Conservation (phyloP, 2,113 vertebrate genomes). For the Petroica traversi region DNA sequence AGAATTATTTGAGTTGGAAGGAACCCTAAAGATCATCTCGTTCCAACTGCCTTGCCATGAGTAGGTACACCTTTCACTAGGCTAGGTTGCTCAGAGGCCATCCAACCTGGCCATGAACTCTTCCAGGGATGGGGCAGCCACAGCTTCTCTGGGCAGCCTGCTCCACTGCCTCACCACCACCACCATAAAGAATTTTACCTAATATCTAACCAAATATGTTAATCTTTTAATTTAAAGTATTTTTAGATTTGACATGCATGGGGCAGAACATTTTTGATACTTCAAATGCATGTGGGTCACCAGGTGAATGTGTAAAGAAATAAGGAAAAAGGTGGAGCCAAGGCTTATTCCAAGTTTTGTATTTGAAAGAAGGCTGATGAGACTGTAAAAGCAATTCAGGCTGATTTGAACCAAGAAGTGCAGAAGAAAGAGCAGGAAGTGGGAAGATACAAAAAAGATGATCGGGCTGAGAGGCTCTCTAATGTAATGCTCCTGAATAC, state of each 20-base stretch:
- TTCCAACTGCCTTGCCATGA: neutral
- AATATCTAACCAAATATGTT: neutral
- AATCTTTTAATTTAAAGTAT: neutral
- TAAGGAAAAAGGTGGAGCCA: neutral
- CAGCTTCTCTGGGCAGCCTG: neutral
- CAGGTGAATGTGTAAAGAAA: neutral
- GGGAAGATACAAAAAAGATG: neutral
- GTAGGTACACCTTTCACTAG: neutral
- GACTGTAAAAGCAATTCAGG: neutral
- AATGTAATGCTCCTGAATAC: neutral
- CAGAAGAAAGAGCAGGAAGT: neutral
- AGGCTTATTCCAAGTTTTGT: neutral
- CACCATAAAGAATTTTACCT: neutral
- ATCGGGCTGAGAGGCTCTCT: neutral
- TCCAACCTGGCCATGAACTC: neutral
- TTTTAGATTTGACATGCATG: neutral
- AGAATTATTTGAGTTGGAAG: neutral
- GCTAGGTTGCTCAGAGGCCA: neutral
- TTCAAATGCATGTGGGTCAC: neutral
- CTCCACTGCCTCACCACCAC: neutral
- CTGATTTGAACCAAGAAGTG: neutral
- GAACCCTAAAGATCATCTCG: neutral
- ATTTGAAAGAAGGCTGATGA: neutral
- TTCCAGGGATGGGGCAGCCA: neutral
- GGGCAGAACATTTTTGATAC: neutral